Conservation (phyloP, 2,113 vertebrate species). For the Aegithalos caudatus region DNA sequence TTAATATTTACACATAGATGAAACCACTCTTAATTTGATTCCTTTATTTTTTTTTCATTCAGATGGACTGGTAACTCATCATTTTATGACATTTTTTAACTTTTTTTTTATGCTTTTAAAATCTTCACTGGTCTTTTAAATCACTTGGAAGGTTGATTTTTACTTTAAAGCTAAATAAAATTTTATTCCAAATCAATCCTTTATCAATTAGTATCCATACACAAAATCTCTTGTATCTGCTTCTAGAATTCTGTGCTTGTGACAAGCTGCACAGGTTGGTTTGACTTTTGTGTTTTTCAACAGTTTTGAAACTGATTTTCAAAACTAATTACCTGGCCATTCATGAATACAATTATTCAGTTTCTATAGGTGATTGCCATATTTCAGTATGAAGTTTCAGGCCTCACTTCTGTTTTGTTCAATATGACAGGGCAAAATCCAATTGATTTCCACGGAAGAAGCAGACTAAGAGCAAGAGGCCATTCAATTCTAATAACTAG, state of each 20-base stretch:
- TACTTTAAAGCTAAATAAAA: background rate
- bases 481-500: background rate
- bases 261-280: background rate
- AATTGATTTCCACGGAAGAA: background rate
- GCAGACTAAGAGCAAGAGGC: background rate
- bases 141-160: background rate
- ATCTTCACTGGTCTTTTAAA: background rate
- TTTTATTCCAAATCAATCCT: background rate
- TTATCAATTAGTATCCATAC: background rate
- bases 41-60: background rate
- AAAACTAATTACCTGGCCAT: background rate
- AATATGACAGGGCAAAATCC: background rate
- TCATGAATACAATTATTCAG: background rate
- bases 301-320: background rate
- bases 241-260: background rate
- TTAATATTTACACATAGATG: constrained; percentile 44
- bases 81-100: constrained; percentile 27
- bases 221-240: background rate
- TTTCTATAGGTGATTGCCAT: background rate
- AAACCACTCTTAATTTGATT: constrained; percentile 50
- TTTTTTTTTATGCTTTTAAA: background rate
- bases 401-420: background rate
- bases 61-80: background rate
- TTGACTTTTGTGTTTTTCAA: background rate
- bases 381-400: background rate